phyloP scores from a whole-genome alignment of 2,797 vertebrate genomes.

The Hafferia zeledoni region DNA sequence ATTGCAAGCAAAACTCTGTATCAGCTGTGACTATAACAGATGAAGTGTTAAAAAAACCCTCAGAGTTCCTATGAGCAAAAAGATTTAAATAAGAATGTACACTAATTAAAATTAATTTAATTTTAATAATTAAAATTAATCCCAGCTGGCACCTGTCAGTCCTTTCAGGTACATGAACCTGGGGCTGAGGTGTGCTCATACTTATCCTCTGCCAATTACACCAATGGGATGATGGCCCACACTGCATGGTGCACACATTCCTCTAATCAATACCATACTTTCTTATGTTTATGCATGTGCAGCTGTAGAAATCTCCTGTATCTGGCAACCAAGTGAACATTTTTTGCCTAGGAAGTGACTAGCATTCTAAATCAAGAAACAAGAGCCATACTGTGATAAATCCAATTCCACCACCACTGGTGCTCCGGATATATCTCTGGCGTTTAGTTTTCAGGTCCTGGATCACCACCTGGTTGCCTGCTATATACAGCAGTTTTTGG shows the following conservation, averaged over 20 bases:
- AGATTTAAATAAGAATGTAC: neutral
- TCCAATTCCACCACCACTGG: conserved; percentile 86
- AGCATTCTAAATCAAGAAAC: neutral
- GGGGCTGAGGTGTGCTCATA: neutral
- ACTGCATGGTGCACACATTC: neutral
- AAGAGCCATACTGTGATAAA: conserved; percentile 80
- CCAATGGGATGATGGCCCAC: neutral
- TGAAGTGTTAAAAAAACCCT: neutral
- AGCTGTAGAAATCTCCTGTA: neutral
- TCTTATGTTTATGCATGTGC: neutral
- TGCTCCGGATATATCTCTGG: conserved; percentile 86
- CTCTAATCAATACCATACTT: neutral
- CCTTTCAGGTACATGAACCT: neutral
- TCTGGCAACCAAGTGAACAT: neutral
- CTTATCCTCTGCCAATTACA: neutral
- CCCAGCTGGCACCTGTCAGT: neutral
- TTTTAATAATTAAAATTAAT: neutral
- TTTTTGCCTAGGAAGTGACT: neutral
- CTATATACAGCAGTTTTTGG: conserved; percentile 83
- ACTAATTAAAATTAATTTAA: neutral
- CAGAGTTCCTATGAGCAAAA: neutral
- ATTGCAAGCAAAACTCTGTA: neutral
- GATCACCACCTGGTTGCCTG: conserved; percentile 88
- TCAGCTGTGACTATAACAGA: neutral
- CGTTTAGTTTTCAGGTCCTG: conserved; percentile 80